Evolutionary conservation across 2,797 vertebrate genomes (phyloP).

Genomic region (Pelobates cultripes): DNA sequence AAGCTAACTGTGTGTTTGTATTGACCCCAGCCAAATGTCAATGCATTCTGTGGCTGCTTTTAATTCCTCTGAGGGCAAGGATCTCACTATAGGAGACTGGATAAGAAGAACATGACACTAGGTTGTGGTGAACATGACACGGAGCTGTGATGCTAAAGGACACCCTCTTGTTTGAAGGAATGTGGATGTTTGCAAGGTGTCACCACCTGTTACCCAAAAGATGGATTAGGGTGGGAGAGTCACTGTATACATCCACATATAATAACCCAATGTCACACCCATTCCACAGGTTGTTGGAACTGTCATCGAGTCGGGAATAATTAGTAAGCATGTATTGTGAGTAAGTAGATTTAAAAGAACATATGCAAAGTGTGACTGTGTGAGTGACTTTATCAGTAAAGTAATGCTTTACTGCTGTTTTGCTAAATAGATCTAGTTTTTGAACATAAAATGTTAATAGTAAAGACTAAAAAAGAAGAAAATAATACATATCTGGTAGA

Average conservation of each 20-base stretch:
- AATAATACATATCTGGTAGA: no score
- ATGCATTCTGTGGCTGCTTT: conserved; percentile 39
- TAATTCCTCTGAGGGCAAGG: conserved; percentile 45
- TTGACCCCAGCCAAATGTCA: conserved; percentile 15
- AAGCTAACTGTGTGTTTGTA: not conserved
- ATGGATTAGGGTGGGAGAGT: conserved; percentile 33
- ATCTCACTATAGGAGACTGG: conserved; percentile 21
- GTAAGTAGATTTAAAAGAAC: conserved; percentile 14
- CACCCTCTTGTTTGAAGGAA: conserved; percentile 26
- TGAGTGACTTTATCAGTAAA: conserved; percentile 14
- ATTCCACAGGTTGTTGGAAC: conserved; percentile 25
- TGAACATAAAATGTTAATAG: not conserved
- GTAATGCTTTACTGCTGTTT: not conserved
- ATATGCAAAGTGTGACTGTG: not conserved
- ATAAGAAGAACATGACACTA: conserved; percentile 35
- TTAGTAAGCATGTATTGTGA: conserved; percentile 25
- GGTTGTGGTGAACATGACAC: not conserved
- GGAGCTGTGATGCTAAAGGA: conserved; percentile 22
- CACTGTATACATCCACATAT: conserved; percentile 28
- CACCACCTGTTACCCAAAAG: conserved; percentile 48
- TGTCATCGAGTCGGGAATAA: conserved; percentile 25
- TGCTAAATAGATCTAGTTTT: not conserved
- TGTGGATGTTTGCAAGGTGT: conserved; percentile 31
- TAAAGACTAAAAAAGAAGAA: no score
- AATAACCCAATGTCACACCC: conserved; percentile 26